Conservation (phyloP, 2,113 vertebrate species). For the Pterocles orientalis region DNA sequence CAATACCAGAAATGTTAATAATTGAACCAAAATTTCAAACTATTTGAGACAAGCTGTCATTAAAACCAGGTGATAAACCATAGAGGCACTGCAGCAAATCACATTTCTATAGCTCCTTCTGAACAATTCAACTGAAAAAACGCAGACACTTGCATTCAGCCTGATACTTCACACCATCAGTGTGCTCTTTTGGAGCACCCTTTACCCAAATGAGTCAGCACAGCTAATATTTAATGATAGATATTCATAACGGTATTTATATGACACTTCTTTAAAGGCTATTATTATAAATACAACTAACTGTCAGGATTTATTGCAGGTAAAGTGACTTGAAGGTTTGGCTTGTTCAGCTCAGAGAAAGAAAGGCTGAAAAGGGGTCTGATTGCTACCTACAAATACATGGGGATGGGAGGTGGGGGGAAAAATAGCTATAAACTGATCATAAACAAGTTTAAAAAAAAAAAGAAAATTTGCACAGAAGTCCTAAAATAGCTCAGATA, state of each 20-base stretch:
- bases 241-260: background rate
- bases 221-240: background rate
- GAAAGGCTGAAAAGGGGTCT: background rate
- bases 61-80: background rate
- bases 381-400: background rate
- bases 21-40: background rate
- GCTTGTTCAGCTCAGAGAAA: background rate
- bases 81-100: background rate
- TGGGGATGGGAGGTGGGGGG: background rate
- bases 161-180: background rate
- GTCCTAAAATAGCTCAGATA: background rate
- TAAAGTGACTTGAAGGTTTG: background rate
- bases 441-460: background rate
- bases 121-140: background rate
- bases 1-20: background rate
- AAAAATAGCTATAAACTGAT: background rate
- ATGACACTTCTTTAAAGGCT: background rate
- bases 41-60: background rate
- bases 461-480: background rate
- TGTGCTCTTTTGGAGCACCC: background rate
- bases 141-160: background rate
- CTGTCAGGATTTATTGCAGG: background rate
- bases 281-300: background rate
- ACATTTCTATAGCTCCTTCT: background rate
- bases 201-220: background rate